These are phyloP conservation scores for Aleadryas rufinucha DNA, from an alignment of 2,113 vertebrate species.

Conservation along the genomic window DNA sequence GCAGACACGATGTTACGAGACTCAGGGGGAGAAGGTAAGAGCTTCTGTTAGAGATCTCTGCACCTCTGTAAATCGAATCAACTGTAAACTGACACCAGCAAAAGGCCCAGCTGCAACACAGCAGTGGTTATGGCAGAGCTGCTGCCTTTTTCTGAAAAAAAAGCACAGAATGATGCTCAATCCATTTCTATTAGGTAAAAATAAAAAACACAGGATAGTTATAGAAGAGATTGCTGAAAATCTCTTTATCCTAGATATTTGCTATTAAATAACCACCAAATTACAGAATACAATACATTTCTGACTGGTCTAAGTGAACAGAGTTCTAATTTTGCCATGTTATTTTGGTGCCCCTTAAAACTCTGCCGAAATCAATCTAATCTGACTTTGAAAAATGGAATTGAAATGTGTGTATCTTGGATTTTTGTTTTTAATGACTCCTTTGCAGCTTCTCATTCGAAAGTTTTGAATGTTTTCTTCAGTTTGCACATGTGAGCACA, in stretches of 20 bases:
- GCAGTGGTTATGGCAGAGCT: background rate
- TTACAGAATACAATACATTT: background rate
- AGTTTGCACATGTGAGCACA: background rate
- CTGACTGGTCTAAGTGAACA: background rate
- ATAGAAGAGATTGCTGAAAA: background rate
- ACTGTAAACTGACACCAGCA: background rate
- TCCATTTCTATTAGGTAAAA: background rate
- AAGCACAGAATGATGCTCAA: background rate
- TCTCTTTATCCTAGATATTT: background rate
- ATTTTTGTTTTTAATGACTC: background rate
- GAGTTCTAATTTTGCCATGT: background rate
- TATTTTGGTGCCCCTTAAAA: background rate
- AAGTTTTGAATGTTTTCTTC: background rate
- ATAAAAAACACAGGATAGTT: background rate
- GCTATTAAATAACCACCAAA: background rate
- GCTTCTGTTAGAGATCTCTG: background rate
- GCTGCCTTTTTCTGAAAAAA: background rate
- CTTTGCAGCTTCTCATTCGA: background rate
- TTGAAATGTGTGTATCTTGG: background rate
- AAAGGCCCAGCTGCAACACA: background rate
- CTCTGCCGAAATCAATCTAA: background rate
- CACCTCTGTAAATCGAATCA: background rate
- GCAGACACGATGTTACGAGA: conserved; percentile 96
- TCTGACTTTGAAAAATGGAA: background rate
- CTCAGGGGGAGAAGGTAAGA: conserved; percentile 93